Evolutionary conservation across 2,797 vertebrate genomes (phyloP), one percentile per base, ranked within the genome.

Genomic region (Micromesistius poutassou): DNA sequence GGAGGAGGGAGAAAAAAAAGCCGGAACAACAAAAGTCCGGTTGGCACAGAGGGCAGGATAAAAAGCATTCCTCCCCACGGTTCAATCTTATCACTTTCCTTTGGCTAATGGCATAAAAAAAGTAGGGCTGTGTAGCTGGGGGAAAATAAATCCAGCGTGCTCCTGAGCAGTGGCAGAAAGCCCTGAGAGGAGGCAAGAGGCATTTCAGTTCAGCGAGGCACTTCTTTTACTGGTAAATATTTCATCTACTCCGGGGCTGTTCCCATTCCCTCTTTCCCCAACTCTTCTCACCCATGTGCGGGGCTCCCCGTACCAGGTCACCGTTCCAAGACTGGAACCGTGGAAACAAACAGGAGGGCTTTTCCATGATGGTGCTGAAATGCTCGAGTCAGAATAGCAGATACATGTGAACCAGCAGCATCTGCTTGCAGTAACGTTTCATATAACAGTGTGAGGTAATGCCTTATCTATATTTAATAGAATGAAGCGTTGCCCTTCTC

Each of bases 61-160:
- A 84, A 88, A 84, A 86, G 79, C 88, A 86, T 91, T 90, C 88
- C 85, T 79, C 46, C 79, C 71, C 42, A 82, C 76, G 50, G 77
- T 76, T 72, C 81, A 68, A 79, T 84, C 86, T 89, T 86, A 89
- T 90, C 89, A 85, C 86, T 88, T 91, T 84, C 88, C 77, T 75
- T 80, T 75, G 76, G 77, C 87, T 90, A 88, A 92, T 91, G 88
- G 88, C 85, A 88, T 76, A 79, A 74, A 71, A 76, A 68, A 68
- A 85, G 86, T 79, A 62, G 77, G 79, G 82, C 81, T 0, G 80
- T 80, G 72, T 76, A 76, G 87, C 68, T 33, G 87, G 86, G 85
- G 62, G n/a, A 68, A 28, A 68, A 68, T 28, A 28, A 22, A 13
- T 62, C 55, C 6, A 8, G n/a, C 55, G 7, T 62, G 55, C 84